Percentiles rank a stretch among this genome's conserved stretches.
These are phyloP conservation scores for Calidris pugnax DNA, from an alignment of 2,113 vertebrate genomes.

Conservation along the genomic window DNA sequence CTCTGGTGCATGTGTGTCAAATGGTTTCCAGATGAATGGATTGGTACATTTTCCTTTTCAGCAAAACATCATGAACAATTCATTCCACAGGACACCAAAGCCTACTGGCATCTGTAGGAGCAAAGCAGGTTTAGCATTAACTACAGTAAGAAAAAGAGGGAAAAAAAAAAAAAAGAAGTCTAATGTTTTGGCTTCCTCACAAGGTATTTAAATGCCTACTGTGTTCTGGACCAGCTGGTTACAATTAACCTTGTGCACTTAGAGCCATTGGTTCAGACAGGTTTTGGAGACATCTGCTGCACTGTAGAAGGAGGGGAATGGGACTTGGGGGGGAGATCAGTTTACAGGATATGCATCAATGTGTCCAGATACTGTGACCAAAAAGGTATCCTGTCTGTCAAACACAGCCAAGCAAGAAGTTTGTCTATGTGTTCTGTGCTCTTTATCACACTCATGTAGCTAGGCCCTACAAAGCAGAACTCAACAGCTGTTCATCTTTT, in stretches of 20 bases:
- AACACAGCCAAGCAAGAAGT: not conserved
- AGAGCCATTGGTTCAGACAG: not conserved
- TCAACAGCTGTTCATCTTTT: not conserved
- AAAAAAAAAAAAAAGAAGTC: not conserved
- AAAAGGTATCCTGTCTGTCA: not conserved
- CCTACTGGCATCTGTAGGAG: not conserved
- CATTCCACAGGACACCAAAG: not conserved
- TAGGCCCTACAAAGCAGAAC: not conserved
- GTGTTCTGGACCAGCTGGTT: not conserved
- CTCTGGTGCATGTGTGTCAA: not conserved
- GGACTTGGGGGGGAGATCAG: not conserved
- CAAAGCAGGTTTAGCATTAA: not conserved
- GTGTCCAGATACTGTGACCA: not conserved
- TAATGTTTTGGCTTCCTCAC: not conserved
- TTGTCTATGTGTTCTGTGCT: not conserved
- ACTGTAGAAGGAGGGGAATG: not conserved
- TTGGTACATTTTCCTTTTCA: not conserved
- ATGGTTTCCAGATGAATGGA: not conserved
- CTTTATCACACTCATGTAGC: not conserved
- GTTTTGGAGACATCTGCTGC: not conserved
- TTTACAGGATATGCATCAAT: not conserved
- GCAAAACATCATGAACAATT: not conserved
- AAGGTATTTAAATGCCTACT: not conserved
- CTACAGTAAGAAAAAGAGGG: not conserved
- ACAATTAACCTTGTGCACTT: not conserved